Evolutionary conservation across 2,113 vertebrate species (phyloP).

Genomic region (Poicephalus gulielmi): DNA sequence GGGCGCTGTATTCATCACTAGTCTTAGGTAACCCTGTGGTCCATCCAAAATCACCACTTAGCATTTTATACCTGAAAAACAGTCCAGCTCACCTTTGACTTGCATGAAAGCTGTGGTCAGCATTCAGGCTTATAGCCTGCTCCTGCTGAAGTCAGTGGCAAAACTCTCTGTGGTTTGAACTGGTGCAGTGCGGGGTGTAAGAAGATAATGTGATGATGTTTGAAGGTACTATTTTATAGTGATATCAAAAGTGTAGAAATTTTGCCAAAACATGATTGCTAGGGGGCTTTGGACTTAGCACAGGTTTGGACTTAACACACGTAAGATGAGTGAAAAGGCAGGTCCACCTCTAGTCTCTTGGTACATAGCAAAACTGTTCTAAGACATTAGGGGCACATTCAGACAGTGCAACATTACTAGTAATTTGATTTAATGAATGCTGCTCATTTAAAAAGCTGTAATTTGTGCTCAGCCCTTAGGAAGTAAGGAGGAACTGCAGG

Average conservation of each 20-base stretch:
- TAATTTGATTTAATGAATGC: conserved; percentile 27
- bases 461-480: conserved; percentile 16
- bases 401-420: background rate
- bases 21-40: background rate
- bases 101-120: background rate
- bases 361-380: background rate
- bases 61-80: background rate
- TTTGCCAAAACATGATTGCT: background rate
- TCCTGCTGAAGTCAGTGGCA: background rate
- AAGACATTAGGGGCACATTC: background rate
- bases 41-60: background rate
- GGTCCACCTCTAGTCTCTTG: background rate
- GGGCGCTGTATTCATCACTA: background rate
- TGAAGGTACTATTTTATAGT: background rate
- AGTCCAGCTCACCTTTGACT: background rate
- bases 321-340: background rate
- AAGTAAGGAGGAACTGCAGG: background rate
- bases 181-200: background rate
- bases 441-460: conserved; percentile 25
- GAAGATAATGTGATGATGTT: background rate
- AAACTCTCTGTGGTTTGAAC: background rate
- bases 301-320: background rate
- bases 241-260: background rate
- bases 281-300: background rate
- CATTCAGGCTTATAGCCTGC: background rate